Evolutionary conservation across 2,797 vertebrate genomes (phyloP).

Genomic region (Danio choprae): DNA sequence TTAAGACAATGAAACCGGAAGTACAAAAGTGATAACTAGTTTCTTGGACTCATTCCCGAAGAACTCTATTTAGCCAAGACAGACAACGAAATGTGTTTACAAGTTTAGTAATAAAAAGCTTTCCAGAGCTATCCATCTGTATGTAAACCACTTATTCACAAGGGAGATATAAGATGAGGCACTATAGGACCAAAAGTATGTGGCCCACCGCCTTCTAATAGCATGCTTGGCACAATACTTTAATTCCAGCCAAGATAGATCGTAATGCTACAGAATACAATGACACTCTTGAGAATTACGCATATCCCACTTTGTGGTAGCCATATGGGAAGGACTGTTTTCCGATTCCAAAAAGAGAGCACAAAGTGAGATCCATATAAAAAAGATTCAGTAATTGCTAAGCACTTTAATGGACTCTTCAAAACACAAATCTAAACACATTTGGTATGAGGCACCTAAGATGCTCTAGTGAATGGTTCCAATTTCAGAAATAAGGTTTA

Average conservation of each 20-base stretch:
- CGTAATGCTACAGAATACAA: not conserved
- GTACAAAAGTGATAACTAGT: not conserved
- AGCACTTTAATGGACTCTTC: not conserved
- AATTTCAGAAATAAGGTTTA: not conserved
- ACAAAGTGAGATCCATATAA: not conserved
- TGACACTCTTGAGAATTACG: not conserved
- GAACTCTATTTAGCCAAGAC: not conserved
- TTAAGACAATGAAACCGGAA: not conserved
- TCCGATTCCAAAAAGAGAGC: not conserved
- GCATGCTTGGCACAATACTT: constrained; percentile 1
- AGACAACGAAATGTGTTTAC: not conserved
- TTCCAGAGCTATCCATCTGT: not conserved
- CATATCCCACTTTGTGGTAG: not conserved
- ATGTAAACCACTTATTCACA: constrained; percentile 10
- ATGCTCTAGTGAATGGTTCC: not conserved
- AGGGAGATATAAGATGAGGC: constrained; percentile 12
- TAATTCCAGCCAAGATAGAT: not conserved
- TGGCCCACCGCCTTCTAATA: constrained; percentile 6
- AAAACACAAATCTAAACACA: constrained; percentile 12
- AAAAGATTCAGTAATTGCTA: not conserved
- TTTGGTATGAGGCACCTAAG: not conserved
- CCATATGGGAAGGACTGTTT: not conserved
- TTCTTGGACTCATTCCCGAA: not conserved
- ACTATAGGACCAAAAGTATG: constrained; percentile 13
- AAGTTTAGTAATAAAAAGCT: not conserved